phyloP scores from a whole-genome alignment of 53 echinoderm and acorn worm species.

The Hippasteria phrygiana region DNA sequence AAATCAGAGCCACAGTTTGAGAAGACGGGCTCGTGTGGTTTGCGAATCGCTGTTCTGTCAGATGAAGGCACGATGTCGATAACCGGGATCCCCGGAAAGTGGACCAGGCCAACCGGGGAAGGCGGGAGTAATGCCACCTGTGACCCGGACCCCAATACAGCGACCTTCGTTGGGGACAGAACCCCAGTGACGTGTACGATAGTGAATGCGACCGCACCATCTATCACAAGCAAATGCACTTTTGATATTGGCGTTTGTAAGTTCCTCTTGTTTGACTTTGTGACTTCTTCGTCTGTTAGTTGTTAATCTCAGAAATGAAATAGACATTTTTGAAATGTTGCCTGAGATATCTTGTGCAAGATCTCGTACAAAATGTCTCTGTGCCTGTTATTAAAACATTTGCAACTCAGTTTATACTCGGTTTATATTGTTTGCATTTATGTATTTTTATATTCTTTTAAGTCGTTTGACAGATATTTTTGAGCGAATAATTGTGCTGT shows the following conservation, averaged over 20 bases:
- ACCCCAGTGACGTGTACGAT: slow-evolving; percentile 1
- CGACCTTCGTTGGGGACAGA: neutral
- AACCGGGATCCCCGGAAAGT: neutral
- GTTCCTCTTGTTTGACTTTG: neutral
- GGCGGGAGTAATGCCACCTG: neutral
- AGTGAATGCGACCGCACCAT: neutral
- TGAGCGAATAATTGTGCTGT: too few species aligned
- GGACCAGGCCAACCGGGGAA: neutral
- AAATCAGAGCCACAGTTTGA: too few species aligned
- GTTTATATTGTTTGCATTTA: too few species aligned
- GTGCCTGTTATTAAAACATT: too few species aligned
- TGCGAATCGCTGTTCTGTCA: neutral
- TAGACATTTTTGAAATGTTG: too few species aligned
- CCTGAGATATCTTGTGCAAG: too few species aligned
- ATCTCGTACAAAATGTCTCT: too few species aligned
- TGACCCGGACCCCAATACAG: neutral
- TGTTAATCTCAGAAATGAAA: too few species aligned
- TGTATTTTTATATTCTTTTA: too few species aligned
- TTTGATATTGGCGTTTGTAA: slow-evolving; percentile 23
- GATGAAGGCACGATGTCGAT: neutral
- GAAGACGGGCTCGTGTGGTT: neutral
- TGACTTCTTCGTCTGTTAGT: neutral
- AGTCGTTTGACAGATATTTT: too few species aligned
- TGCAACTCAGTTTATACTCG: too few species aligned
- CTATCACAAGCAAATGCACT: neutral